These are phyloP conservation scores for Neocrepidodera transversa DNA, from an alignment of 2,888 invertebrate genomes.

Conservation along the genomic window DNA sequence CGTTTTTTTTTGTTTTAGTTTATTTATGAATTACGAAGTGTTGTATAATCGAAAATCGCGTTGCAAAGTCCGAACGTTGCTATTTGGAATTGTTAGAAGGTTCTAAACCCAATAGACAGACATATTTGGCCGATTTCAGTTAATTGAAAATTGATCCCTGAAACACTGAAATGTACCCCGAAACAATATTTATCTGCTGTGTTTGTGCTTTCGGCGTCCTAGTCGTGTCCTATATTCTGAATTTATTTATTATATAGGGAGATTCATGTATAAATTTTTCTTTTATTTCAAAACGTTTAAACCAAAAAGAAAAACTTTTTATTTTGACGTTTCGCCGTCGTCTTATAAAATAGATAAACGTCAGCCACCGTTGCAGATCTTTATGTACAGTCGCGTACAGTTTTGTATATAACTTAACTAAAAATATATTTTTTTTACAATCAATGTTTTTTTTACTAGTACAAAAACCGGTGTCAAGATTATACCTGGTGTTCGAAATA, in stretches of 20 bases:
- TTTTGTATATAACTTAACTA: no score
- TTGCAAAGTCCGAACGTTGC: conserved; percentile 4
- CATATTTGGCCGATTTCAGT: conserved; percentile 21
- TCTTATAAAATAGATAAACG: no score
- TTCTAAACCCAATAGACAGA: conserved; percentile 16
- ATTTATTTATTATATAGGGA: conserved; percentile 3
- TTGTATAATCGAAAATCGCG: conserved; percentile 2
- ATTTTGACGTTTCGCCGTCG: no score
- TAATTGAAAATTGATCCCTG: conserved; percentile 30
- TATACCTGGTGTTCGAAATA: no score
- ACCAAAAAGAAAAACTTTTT: no score
- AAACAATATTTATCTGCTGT: conserved; percentile 25
- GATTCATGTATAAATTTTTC: no score
- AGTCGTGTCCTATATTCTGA: conserved; percentile 10
- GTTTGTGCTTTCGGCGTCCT: conserved; percentile 13
- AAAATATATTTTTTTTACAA: no score
- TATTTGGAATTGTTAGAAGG: conserved; percentile 13
- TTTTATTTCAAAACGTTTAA: no score
- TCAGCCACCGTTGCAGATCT: no score
- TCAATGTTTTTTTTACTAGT: no score
- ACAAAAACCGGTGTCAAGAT: no score
- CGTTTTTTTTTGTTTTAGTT: not conserved
- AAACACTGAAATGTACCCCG: conserved; percentile 16
- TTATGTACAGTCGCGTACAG: no score
- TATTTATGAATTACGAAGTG: conserved; percentile 2